Evolutionary conservation across 2,113 vertebrate genomes (phyloP), one percentile per base, ranked within the genome.

Genomic region (Siniperca chuatsi): DNA sequence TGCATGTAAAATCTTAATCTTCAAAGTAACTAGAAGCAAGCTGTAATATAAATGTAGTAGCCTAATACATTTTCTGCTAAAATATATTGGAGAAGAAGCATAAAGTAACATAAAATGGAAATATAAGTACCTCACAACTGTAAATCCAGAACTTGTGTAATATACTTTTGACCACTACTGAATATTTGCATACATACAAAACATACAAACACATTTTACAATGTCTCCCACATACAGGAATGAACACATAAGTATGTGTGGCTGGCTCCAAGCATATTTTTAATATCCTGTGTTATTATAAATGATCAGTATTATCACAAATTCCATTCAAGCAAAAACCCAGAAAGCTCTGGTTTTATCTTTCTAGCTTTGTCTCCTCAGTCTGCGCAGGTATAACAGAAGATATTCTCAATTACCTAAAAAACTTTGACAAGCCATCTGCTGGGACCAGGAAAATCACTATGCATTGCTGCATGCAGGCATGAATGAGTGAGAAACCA

Each of bases 371-470:
- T 70, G 25, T 75, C 42, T 75, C 12, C 33, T 68, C 7, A 13
- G 33, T 37, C 50, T 10, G 2, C 0, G 21, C 0, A 18, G 18
- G 23, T 40, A 52, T 10, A 55, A 74, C 42, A 69, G 21, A 67
- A 60, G 66, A 82, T 78, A 58, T 85, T 87, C 87, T 81, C 62
- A 75, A 64, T 84, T 67, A 82, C 55, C 21, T 35, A 6, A 52
- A 74, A 85, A 50, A 40, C 18, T 57, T 1, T 42, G 16, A 69
- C 25, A 74, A 70, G 44, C 57, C 55, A 82, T 84, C 75, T 82
- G 86, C 64, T 62, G 46, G 42, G 55, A 71, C 0, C 1, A 12
- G 33, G 6, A 50, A 71, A 42, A 58, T 90, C 74, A 76, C 67
- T 55, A 64, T 67, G 64, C 33, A 87, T 61, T 54, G 48, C 64